phyloP scores from a whole-genome alignment of 2,797 vertebrate species.

The Pipistrellus nathusii region DNA sequence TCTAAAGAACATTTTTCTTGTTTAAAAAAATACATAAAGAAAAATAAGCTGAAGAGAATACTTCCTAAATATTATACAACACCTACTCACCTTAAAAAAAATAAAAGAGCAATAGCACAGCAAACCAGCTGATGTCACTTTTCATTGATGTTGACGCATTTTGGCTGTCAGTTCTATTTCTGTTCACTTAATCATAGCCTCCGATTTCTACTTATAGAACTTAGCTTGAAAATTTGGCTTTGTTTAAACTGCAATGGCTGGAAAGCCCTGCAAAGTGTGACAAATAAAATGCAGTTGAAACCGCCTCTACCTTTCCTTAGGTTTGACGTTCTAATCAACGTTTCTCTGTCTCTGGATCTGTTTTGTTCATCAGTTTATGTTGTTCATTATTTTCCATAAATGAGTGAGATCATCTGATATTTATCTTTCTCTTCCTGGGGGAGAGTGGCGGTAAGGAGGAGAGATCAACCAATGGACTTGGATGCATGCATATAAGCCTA shows the following conservation, averaged over 20 bases:
- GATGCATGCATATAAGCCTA: too few relatives aligned
- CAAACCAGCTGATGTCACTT: conserved; percentile 73
- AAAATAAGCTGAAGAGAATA: conserved; percentile 57
- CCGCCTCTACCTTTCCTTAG: not conserved
- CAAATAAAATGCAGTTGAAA: conserved; percentile 69
- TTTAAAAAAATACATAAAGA: conserved; percentile 61
- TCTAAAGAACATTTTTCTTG: conserved; percentile 25
- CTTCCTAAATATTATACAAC: conserved; percentile 73
- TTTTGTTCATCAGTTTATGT: too few relatives aligned
- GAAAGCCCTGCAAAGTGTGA: conserved; percentile 37
- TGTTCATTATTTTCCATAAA: too few relatives aligned
- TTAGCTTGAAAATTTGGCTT: conserved; percentile 69
- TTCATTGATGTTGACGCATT: conserved; percentile 72
- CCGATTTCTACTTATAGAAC: conserved; percentile 61
- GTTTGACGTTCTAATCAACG: too few relatives aligned
- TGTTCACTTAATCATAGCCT: conserved; percentile 75
- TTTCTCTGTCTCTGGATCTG: too few relatives aligned
- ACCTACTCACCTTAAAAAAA: conserved; percentile 75
- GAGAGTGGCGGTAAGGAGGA: too few relatives aligned
- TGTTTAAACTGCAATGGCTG: conserved; percentile 66
- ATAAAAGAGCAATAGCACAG: conserved; percentile 38
- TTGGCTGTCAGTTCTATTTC: conserved; percentile 78
- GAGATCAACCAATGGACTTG: too few relatives aligned
- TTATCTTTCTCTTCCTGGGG: too few relatives aligned
- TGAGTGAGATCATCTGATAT: too few relatives aligned